Evolutionary conservation across 2,797 vertebrate genomes (phyloP).

Genomic region (Muscicapa striata): DNA sequence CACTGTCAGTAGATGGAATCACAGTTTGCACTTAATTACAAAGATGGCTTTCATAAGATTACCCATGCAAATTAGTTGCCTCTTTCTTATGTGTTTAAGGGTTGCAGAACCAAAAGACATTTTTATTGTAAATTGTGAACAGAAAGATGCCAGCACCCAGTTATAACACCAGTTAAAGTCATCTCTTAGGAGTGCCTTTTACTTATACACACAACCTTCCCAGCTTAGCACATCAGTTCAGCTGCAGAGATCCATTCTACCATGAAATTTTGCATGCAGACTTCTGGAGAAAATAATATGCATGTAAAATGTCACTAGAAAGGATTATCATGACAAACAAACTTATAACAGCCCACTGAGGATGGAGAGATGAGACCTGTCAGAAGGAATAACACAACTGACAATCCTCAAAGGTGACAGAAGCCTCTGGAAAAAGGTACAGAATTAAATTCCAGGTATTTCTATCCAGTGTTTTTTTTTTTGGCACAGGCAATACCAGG

Average conservation of each 20-base stretch:
- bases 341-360: background rate
- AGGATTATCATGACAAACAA: background rate
- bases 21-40: slow-evolving; percentile 61
- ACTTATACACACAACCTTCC: background rate
- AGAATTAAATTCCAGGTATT: background rate
- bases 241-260: background rate
- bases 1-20: slow-evolving; percentile 31
- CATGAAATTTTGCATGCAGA: background rate
- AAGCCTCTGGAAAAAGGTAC: background rate
- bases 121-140: background rate
- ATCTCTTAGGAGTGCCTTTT: background rate
- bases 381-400: background rate
- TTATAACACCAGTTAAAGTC: background rate
- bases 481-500: background rate
- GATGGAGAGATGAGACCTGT: background rate
- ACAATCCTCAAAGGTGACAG: background rate
- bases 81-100: background rate
- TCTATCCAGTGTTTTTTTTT: background rate
- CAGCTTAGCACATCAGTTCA: background rate
- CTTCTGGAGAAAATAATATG: background rate
- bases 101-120: background rate
- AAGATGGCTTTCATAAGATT: slow-evolving; percentile 24
- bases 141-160: background rate
- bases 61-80: slow-evolving; percentile 4
- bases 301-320: background rate